Evolutionary conservation across 2,888 invertebrate genomes (phyloP).

Genomic region (Tipula vernalis): DNA sequence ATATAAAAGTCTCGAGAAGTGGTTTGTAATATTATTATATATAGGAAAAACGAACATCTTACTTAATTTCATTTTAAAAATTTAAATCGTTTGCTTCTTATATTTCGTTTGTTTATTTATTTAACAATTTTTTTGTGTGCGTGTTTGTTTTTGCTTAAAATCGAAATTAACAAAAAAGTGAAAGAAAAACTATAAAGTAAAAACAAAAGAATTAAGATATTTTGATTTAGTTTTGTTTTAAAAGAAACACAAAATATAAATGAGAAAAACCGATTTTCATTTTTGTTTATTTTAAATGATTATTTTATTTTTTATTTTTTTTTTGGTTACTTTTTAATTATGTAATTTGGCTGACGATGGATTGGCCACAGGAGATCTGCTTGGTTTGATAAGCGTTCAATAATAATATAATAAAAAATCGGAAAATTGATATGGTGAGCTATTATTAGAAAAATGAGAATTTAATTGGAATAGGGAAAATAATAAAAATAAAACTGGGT

Average conservation of each 20-base stretch:
- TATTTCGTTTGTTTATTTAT: neutral
- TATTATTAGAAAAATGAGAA: neutral
- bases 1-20: neutral
- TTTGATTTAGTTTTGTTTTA: neutral
- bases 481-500: neutral
- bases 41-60: neutral
- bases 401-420: too few species aligned
- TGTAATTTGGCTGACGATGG: neutral
- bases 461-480: neutral
- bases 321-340: neutral
- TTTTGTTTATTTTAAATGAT: neutral
- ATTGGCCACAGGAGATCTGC: neutral
- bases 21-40: too few species aligned
- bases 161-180: neutral
- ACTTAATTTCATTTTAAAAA: neutral
- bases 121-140: neutral
- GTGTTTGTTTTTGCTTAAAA: neutral
- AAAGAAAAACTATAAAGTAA: neutral
- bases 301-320: neutral
- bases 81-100: neutral
- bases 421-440: neutral
- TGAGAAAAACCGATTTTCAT: neutral
- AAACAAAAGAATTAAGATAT: neutral
- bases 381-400: neutral
- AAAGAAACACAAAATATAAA: neutral